phyloP scores from a whole-genome alignment of 2,113 vertebrate genomes.

The Eleginops maclovinus region DNA sequence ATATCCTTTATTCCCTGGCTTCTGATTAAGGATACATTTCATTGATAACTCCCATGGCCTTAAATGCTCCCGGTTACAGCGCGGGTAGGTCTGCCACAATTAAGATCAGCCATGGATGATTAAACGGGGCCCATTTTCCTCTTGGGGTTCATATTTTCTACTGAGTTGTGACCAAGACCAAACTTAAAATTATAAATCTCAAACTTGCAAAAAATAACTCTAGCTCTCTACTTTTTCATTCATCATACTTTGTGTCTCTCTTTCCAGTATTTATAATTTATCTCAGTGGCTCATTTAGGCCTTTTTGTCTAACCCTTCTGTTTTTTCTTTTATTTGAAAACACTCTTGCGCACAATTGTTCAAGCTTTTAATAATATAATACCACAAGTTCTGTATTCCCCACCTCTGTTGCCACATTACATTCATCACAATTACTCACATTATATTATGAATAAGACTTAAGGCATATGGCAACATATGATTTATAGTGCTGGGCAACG shows the following conservation, averaged over 20 bases:
- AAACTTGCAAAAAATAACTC: not conserved
- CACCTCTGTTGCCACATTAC: not conserved
- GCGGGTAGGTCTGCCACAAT: not conserved
- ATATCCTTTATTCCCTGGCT: not conserved
- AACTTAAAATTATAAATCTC: not conserved
- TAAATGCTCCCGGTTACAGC: not conserved
- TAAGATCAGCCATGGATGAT: not conserved
- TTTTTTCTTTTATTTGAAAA: too few relatives aligned
- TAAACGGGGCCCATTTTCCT: not conserved
- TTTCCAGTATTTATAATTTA: too few relatives aligned
- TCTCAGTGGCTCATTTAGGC: too few relatives aligned
- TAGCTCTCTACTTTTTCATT: too few relatives aligned
- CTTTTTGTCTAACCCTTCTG: too few relatives aligned
- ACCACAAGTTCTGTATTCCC: not conserved
- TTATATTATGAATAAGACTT: too few relatives aligned
- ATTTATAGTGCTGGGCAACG: too few relatives aligned
- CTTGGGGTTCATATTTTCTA: too few relatives aligned
- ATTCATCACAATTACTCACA: too few relatives aligned
- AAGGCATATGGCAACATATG: too few relatives aligned
- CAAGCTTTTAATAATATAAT: not conserved
- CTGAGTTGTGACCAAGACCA: not conserved
- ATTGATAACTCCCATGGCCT: constrained; percentile 2
- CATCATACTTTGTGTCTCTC: too few relatives aligned
- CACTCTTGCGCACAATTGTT: too few relatives aligned
- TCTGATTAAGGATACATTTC: not conserved